Conservation (phyloP, 2,113 vertebrate species). For the Glaucomys volans region DNA sequence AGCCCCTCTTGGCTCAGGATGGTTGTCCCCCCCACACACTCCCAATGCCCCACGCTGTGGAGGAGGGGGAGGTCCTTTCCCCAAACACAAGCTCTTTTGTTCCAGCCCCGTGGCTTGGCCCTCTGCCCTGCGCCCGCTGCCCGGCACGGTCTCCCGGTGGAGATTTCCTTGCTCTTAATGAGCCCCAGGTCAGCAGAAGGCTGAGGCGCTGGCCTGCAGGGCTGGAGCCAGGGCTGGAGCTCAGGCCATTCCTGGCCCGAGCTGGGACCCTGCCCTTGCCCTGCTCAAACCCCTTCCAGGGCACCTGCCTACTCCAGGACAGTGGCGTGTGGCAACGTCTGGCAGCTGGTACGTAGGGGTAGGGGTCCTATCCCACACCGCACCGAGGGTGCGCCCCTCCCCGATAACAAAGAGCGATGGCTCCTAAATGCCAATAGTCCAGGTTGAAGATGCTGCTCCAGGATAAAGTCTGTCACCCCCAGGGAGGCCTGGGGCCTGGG, state of each 20-base stretch:
- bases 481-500: background rate
- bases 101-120: background rate
- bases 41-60: no score
- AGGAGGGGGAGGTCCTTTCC: background rate
- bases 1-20: background rate
- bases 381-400: accelerated
- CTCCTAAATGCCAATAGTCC: background rate
- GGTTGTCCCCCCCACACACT: background rate
- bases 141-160: background rate
- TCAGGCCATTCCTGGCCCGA: background rate
- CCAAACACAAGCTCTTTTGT: constrained; percentile 65
- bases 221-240: background rate
- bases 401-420: background rate
- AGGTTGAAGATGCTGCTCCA: background rate
- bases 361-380: background rate
- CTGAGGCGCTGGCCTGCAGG: background rate
- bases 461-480: background rate
- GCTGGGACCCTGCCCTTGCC: background rate
- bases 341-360: background rate
- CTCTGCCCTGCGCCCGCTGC: background rate
- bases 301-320: background rate
- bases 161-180: background rate
- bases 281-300: background rate
- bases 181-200: constrained; percentile 18
- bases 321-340: background rate